These are phyloP conservation scores for Hymenopus coronatus DNA, from an alignment of 2,888 invertebrate species.

Conservation along the genomic window DNA sequence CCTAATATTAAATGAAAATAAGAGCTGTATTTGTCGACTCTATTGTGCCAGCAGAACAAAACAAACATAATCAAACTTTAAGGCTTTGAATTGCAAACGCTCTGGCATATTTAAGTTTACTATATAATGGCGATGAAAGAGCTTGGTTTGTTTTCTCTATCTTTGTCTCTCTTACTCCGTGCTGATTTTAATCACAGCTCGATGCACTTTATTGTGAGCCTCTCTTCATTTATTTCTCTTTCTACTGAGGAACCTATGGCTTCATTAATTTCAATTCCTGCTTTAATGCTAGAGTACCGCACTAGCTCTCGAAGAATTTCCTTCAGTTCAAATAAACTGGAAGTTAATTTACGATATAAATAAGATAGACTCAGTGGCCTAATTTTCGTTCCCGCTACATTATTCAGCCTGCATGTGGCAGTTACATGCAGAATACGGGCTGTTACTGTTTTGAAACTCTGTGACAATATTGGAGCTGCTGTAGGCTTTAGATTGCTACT, in stretches of 20 bases:
- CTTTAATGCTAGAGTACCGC: no score
- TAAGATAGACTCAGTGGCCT: neutral
- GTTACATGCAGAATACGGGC: no score
- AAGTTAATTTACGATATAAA: neutral
- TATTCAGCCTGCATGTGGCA: neutral
- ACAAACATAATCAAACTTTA: neutral
- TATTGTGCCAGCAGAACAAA: no score
- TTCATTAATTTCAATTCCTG: neutral
- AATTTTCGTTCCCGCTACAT: neutral
- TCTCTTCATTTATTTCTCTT: neutral
- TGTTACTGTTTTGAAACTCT: no score
- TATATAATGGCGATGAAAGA: neutral
- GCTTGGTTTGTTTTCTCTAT: neutral
- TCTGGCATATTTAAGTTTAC: neutral
- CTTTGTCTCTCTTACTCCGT: neutral
- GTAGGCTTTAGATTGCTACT: no score
- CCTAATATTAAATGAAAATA: no score
- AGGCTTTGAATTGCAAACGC: neutral
- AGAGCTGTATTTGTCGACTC: no score
- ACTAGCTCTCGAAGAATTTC: neutral
- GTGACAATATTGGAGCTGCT: no score
- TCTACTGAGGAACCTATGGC: neutral
- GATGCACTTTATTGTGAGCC: neutral
- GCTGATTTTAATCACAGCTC: neutral
- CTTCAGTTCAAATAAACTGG: neutral